Conservation (phyloP, 2,113 vertebrate species). For the Colossoma macropomum region DNA sequence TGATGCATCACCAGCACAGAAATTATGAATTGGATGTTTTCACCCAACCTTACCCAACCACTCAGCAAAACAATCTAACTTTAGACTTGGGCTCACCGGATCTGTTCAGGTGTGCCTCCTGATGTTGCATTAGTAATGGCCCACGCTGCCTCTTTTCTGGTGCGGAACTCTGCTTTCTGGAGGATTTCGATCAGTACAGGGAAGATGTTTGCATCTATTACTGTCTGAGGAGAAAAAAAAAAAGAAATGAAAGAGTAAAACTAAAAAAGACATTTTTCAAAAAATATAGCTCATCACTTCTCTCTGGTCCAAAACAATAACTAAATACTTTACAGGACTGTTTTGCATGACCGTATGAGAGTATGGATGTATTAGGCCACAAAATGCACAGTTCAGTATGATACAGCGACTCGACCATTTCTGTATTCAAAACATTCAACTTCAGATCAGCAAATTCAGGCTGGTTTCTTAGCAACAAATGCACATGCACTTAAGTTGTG, state of each 20-base stretch:
- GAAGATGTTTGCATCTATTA: slow-evolving; percentile 98
- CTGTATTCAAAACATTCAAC: too few relatives aligned
- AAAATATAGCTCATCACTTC: neutral
- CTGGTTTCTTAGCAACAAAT: too few relatives aligned
- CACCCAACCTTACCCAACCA: too few relatives aligned
- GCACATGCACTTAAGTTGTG: too few relatives aligned
- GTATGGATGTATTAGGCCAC: too few relatives aligned
- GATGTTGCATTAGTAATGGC: slow-evolving; percentile 98
- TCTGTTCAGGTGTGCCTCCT: slow-evolving; percentile 95
- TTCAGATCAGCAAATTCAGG: too few relatives aligned
- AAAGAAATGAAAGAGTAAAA: neutral
- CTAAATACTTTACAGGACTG: too few relatives aligned
- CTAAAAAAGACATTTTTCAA: neutral
- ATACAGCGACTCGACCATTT: too few relatives aligned
- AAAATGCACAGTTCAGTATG: too few relatives aligned
- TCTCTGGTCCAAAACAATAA: neutral
- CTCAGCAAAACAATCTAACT: neutral
- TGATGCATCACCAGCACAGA: too few relatives aligned
- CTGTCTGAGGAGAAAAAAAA: slow-evolving; percentile 78
- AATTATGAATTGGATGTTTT: too few relatives aligned
- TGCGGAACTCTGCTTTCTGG: slow-evolving; percentile 97
- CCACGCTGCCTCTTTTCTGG: slow-evolving; percentile 97
- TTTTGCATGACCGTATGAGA: too few relatives aligned
- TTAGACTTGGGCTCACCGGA: slow-evolving; percentile 79
- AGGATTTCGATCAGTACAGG: slow-evolving; percentile 97